A percentile compares a stretch with the other conserved stretches of the same genome.
Evolutionary conservation across 2,113 vertebrate genomes (phyloP).

Genomic region (Scopus umbretta): DNA sequence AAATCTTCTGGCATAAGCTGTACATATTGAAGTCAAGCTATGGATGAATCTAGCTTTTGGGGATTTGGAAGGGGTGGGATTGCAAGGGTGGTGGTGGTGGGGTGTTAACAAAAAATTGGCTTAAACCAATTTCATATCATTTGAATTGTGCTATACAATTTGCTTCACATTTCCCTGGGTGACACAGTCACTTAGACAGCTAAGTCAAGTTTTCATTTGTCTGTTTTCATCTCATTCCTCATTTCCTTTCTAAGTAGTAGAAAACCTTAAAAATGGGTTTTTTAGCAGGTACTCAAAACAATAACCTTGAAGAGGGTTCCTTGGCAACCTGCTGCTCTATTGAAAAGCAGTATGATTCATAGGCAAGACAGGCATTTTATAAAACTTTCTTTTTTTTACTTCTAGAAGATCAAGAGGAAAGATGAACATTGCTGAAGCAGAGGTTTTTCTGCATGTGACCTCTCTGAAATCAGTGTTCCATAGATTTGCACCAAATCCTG

Average conservation of each 20-base stretch:
- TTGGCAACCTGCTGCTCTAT: not conserved
- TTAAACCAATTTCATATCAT: not conserved
- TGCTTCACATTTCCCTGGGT: not conserved
- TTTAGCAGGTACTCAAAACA: not conserved
- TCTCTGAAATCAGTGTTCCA: not conserved
- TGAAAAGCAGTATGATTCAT: not conserved
- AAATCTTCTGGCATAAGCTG: not conserved
- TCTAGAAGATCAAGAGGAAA: not conserved
- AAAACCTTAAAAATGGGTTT: not conserved
- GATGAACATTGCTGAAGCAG: not conserved
- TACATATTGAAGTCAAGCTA: not conserved
- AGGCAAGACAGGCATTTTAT: not conserved
- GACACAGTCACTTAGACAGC: not conserved
- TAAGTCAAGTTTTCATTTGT: not conserved
- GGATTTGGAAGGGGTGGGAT: not conserved
- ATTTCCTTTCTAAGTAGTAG: not conserved
- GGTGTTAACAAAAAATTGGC: not conserved
- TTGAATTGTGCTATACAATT: not conserved
- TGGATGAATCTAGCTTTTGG: not conserved
- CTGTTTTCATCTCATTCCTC: not conserved
- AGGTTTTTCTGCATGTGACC: not conserved
- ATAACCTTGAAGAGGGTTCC: not conserved
- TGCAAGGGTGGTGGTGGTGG: too few species aligned
- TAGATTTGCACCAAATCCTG: not conserved
- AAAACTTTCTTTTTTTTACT: not conserved